Base-by-base conservation (phyloP, 2,113 vertebrate species). In the Planiliza haematocheilus region DNA sequence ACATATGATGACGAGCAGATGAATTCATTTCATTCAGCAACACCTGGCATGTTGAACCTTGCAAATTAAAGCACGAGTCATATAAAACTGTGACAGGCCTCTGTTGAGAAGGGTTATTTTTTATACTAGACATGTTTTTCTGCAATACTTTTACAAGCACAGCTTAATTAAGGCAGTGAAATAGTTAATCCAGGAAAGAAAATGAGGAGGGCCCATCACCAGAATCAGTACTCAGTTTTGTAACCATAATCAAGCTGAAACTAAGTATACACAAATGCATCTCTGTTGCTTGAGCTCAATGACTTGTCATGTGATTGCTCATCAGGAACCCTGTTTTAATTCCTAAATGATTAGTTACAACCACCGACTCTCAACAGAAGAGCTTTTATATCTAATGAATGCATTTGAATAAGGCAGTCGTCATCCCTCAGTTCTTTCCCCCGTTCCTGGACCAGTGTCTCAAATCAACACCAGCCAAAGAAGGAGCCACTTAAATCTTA, bases 291-390 rank as follows among this genome's bases (percentile, higher is more conserved):
- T 10, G 4, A 10, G n/a, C 13, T 58, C 18, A 11, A 9, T 65
- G 13, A 11, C 17, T 45, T 7, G 8, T 57, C 84, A 85, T 84
- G 62, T 83, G 83, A 77, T 59, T 8, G 14, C 37, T 51, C 10
- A 9, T 34, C 21, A 10, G 1, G 38, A 60, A 43, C 6, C 12
- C 3, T 11, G 1, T 56, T 24, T 10, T 7, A 84, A 46, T 48
- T 45, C 14, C 14, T 18, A 80, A 90, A 79, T 39, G 70, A 91
- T 91, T 89, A 17, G 59, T 79, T 61, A 24, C 72, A 67, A 24
- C 45, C 2, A 64, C 10, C 62, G 3, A 56, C 30, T 69, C 63
- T 36, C 2, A 81, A 89, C 73, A 89, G 30, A 81, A 7, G 36
- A 8, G 8, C 14, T 4, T 68, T 84, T 86, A 38, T 79, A 4